Conservation (phyloP, 2,797 vertebrate species). For the Echiichthys vipera region DNA sequence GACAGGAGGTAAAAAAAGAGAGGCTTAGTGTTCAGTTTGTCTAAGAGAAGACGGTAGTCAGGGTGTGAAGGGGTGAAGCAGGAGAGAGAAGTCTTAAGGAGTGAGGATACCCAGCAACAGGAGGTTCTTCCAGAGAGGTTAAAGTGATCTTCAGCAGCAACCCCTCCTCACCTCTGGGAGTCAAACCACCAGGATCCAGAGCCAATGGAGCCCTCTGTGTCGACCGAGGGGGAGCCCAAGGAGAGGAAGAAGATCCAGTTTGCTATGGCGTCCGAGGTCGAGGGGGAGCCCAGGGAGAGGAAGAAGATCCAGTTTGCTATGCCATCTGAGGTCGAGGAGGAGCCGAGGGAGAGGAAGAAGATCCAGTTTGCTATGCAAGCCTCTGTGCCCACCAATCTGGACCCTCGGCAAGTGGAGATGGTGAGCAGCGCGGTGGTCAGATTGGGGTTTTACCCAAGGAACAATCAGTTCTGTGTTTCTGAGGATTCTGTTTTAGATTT, state of each 20-base stretch:
- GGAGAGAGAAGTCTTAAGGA: conserved; percentile 43
- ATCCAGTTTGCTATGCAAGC: conserved; percentile 91
- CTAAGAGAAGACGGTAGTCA: conserved; percentile 13
- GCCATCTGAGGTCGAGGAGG: too few species aligned
- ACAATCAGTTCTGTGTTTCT: neutral
- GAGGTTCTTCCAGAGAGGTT: conserved; percentile 64
- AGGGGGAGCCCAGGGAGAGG: too few species aligned
- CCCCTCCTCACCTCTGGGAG: conserved; percentile 54
- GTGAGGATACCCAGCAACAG: conserved; percentile 58
- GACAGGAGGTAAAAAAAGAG: conserved; percentile 24
- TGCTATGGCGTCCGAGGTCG: too few species aligned
- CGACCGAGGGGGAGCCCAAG: too few species aligned
- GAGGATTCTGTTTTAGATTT: neutral
- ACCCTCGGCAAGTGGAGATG: conserved; percentile 97
- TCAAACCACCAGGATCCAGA: conserved; percentile 63
- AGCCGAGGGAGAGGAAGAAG: conserved; percentile 93
- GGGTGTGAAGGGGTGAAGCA: conserved; percentile 44
- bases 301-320: too few species aligned
- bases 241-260: too few species aligned
- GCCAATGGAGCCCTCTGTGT: conserved; percentile 80
- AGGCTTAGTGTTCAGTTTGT: conserved; percentile 4
- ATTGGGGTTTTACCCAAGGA: conserved; percentile 14
- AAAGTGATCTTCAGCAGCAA: conserved; percentile 40
- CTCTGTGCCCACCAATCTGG: conserved; percentile 90
- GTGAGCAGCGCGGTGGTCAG: conserved; percentile 80